Evolutionary conservation across 23 tunicate species (phyloP).

Genomic region (Oikopleura albicans): DNA sequence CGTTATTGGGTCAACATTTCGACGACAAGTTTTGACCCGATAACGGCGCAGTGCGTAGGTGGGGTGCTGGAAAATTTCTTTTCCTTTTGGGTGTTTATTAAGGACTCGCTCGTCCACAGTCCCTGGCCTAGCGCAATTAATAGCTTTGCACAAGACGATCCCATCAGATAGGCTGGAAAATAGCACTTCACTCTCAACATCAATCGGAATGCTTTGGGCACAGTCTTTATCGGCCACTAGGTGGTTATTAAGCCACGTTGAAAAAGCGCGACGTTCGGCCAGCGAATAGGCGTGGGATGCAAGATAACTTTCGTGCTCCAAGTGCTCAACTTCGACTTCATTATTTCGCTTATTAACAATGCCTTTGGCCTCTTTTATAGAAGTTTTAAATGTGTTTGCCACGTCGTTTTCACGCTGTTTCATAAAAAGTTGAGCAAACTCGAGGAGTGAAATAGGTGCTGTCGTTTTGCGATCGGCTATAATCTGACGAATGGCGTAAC

Average conservation of each 20-base stretch:
- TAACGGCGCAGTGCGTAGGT: too few relatives aligned
- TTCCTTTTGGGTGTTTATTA: too few relatives aligned
- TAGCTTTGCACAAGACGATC: neutral
- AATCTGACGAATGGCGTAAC: neutral
- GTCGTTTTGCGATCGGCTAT: neutral
- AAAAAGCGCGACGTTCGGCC: slow-evolving; percentile 10
- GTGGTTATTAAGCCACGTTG: neutral
- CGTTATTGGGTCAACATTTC: too few relatives aligned
- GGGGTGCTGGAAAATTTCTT: too few relatives aligned
- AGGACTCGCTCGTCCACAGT: slow-evolving; percentile 15
- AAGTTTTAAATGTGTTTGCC: neutral
- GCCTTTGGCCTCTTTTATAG: neutral
- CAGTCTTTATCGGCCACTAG: neutral
- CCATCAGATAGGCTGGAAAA: neutral
- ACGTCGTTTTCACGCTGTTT: neutral
- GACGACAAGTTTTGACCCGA: too few relatives aligned
- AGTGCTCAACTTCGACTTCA: neutral
- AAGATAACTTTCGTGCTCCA: neutral
- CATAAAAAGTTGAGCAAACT: neutral
- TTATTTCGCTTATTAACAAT: neutral
- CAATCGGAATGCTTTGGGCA: neutral
- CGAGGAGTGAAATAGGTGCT: neutral
- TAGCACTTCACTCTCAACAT: neutral
- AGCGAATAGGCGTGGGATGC: slow-evolving; percentile 11
- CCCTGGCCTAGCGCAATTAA: neutral